Evolutionary conservation across 2,888 invertebrate genomes (phyloP).

Genomic region (Dusona sp.): DNA sequence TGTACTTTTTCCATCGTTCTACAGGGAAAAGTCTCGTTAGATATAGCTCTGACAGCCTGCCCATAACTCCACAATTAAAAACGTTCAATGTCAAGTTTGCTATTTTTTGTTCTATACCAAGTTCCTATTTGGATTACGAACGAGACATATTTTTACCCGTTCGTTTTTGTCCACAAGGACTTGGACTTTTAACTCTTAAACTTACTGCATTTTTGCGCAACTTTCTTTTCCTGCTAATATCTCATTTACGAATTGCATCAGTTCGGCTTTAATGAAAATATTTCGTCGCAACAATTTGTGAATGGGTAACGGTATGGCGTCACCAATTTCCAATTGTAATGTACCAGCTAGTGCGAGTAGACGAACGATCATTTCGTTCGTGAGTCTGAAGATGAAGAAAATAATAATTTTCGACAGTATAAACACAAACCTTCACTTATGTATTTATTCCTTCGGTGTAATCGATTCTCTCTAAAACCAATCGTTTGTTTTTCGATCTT

Average conservation of each 20-base stretch:
- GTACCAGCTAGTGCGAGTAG: slow-evolving; percentile 73
- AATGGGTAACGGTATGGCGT: slow-evolving; percentile 71
- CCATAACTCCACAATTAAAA: too few species aligned
- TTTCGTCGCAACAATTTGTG: slow-evolving; percentile 79
- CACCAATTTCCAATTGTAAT: slow-evolving; percentile 75
- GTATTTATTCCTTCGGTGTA: too few species aligned
- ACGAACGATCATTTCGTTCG: slow-evolving; percentile 76
- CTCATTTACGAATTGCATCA: slow-evolving; percentile 65
- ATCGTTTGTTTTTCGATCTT: neutral
- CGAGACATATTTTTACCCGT: neutral
- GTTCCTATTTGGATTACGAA: neutral
- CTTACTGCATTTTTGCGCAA: slow-evolving; percentile 68
- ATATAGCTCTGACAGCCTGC: neutral
- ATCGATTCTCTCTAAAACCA: neutral
- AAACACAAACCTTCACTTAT: neutral
- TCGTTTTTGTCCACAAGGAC: neutral
- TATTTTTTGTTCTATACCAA: neutral
- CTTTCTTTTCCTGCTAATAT: slow-evolving; percentile 57
- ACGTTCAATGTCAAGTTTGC: too few species aligned
- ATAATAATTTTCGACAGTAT: neutral
- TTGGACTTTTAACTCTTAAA: neutral
- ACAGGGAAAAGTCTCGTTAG: neutral
- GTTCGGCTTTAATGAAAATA: slow-evolving; percentile 76
- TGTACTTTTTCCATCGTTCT: slow-evolving; percentile 41
- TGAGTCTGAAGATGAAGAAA: slow-evolving; percentile 74